These are phyloP conservation scores for Prosapia bicincta DNA, from an alignment of 2,888 invertebrate species.

Conservation along the genomic window DNA sequence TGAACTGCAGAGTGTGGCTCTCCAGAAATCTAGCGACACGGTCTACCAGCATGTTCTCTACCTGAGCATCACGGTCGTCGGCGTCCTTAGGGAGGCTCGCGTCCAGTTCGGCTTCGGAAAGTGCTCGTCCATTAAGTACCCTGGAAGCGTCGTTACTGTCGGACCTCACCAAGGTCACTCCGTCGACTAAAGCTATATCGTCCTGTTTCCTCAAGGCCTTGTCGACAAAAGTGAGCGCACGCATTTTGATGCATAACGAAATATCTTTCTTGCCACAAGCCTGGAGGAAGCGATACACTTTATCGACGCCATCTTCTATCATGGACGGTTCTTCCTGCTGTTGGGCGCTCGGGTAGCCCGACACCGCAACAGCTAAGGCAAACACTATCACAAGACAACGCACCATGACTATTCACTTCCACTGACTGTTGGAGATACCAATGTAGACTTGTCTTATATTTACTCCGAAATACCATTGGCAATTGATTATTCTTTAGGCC, in stretches of 20 bases:
- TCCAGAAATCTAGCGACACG: slow-evolving; percentile 71
- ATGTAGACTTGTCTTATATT: slow-evolving; percentile 21
- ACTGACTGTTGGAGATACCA: slow-evolving; percentile 3
- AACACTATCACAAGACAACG: slow-evolving; percentile 20
- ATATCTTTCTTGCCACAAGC: slow-evolving; percentile 67
- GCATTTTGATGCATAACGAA: slow-evolving; percentile 70
- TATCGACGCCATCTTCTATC: slow-evolving; percentile 49
- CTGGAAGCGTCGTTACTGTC: slow-evolving; percentile 44
- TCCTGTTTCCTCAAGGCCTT: slow-evolving; percentile 51
- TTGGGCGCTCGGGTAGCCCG: slow-evolving; percentile 26
- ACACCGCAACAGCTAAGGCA: slow-evolving; percentile 15
- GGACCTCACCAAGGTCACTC: slow-evolving; percentile 51
- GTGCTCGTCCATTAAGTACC: slow-evolving; percentile 41
- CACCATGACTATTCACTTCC: slow-evolving; percentile 15
- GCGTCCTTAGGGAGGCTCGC: slow-evolving; percentile 58
- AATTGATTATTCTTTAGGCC: slow-evolving; percentile 28
- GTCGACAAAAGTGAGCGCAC: slow-evolving; percentile 67
- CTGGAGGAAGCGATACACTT: slow-evolving; percentile 64
- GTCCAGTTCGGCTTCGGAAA: slow-evolving; percentile 47
- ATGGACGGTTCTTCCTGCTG: slow-evolving; percentile 20
- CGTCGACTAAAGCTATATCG: slow-evolving; percentile 49
- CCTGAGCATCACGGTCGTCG: slow-evolving; percentile 67
- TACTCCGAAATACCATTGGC: slow-evolving; percentile 26
- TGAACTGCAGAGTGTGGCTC: slow-evolving; percentile 75
- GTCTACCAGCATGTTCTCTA: slow-evolving; percentile 67